Evolutionary conservation across 92 coral and sea anemone genomes (phyloP).

Genomic region (Scolanthus callimorphus): DNA sequence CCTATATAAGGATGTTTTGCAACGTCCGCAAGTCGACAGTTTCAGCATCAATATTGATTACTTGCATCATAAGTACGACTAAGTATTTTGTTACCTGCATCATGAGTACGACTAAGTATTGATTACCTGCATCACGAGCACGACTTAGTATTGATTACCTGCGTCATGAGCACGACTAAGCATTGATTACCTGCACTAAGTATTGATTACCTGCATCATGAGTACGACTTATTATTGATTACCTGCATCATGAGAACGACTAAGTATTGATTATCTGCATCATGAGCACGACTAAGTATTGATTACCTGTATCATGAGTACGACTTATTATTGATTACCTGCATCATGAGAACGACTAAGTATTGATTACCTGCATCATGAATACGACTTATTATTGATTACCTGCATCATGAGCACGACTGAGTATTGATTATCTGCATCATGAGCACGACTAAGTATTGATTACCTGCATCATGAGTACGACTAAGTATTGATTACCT

Average conservation of each 20-base stretch:
- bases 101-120: background rate
- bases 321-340: too few relatives aligned
- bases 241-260: background rate
- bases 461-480: too few relatives aligned
- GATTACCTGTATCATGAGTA: background rate
- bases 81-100: background rate
- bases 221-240: background rate
- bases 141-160: background rate
- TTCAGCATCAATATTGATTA: background rate
- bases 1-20: background rate
- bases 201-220: background rate
- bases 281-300: constrained; percentile 64
- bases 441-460: background rate
- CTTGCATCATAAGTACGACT: background rate
- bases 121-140: background rate
- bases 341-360: background rate
- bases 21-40: background rate
- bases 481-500: background rate
- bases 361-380: background rate
- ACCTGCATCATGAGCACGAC: background rate
- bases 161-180: background rate
- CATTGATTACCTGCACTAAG: background rate
- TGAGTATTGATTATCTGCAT: background rate
- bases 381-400: background rate
- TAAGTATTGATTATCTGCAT: constrained; percentile 85